Conservation (phyloP, 2,797 vertebrate species). For the Sebastes nivosus region DNA sequence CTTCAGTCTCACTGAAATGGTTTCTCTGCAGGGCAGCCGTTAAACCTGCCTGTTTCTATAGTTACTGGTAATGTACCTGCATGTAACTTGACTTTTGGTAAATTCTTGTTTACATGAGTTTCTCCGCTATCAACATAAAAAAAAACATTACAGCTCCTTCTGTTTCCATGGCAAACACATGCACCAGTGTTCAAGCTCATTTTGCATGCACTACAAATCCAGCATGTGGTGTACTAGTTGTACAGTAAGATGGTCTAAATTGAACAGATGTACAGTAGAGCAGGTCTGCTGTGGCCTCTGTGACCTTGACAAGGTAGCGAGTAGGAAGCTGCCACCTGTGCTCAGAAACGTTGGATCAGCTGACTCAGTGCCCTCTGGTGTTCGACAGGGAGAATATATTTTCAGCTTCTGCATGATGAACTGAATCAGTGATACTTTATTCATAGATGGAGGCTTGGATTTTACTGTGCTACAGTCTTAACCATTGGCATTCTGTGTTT, state of each 20-base stretch:
- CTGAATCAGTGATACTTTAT: not conserved
- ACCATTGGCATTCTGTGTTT: not conserved
- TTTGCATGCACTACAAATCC: not conserved
- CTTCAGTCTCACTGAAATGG: not conserved
- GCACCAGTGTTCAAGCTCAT: not conserved
- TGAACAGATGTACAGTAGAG: constrained; percentile 28
- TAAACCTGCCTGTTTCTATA: not conserved
- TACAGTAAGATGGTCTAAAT: not conserved
- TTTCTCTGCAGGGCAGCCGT: not conserved
- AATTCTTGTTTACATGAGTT: not conserved
- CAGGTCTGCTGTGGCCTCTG: constrained; percentile 11
- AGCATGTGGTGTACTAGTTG: not conserved
- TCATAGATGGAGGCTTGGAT: not conserved
- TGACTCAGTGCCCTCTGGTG: constrained; percentile 53
- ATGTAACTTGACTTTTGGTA: not conserved
- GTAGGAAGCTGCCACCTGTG: constrained; percentile 24
- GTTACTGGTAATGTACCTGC: not conserved
- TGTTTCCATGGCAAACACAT: not conserved
- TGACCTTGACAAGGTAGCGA: constrained; percentile 31
- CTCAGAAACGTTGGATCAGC: constrained; percentile 16
- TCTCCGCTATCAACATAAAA: not conserved
- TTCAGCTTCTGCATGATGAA: not conserved
- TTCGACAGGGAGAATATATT: not conserved
- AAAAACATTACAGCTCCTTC: not conserved
- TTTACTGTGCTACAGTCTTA: not conserved